These are phyloP conservation scores for Phylloscopus collybita DNA, from an alignment of 2,797 vertebrate genomes.

Conservation along the genomic window DNA sequence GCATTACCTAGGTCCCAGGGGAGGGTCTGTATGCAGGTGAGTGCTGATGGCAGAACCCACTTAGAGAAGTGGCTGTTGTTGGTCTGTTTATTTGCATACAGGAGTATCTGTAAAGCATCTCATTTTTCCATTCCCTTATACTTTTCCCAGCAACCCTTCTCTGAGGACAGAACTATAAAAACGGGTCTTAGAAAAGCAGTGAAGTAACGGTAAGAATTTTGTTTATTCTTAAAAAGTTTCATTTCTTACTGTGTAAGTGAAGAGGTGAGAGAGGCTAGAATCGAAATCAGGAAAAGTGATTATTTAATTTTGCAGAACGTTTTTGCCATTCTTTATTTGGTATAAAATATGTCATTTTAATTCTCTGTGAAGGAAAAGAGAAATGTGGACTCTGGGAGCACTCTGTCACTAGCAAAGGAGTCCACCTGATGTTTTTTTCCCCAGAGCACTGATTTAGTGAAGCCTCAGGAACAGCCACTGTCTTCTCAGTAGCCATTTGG, in stretches of 20 bases:
- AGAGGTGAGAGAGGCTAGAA: neutral
- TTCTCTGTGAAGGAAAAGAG: neutral
- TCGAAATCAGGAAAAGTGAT: neutral
- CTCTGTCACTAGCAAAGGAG: neutral
- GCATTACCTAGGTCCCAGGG: constrained; percentile 27
- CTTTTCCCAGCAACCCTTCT: neutral
- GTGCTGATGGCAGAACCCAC: constrained; percentile 30
- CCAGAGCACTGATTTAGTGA: neutral
- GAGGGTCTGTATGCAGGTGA: constrained; percentile 20
- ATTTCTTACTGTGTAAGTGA: neutral
- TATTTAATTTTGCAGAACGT: neutral
- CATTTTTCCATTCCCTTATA: neutral
- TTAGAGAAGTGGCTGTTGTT: neutral
- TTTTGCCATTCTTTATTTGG: neutral
- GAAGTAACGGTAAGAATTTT: neutral
- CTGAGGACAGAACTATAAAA: neutral
- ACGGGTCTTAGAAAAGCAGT: neutral
- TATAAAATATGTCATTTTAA: neutral
- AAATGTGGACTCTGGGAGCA: neutral
- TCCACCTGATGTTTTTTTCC: neutral
- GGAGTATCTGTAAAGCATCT: neutral
- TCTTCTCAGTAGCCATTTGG: neutral
- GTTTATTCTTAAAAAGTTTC: neutral
- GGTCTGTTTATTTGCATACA: constrained; percentile 36
- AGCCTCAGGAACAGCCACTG: neutral